Evolutionary conservation across 2,888 invertebrate genomes (phyloP).

Genomic region (Psylliodes chrysocephalus): DNA sequence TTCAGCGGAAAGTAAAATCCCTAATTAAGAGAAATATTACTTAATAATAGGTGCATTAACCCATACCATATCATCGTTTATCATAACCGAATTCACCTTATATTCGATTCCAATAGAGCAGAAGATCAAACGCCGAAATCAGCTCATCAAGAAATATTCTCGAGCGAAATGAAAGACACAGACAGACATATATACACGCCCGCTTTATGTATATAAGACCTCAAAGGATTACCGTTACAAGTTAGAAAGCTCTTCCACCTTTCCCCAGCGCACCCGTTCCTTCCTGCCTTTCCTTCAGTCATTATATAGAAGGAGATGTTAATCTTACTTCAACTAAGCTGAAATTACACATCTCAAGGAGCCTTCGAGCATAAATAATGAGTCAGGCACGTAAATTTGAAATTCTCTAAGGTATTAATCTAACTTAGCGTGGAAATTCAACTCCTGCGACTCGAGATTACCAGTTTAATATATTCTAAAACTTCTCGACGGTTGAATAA

Average conservation of each 20-base stretch:
- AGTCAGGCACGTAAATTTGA: conserved; percentile 64
- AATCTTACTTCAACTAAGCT: conserved; percentile 60
- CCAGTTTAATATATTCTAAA: conserved; percentile 66
- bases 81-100: conserved; percentile 5
- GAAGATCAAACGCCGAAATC: conserved; percentile 35
- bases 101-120: conserved; percentile 11
- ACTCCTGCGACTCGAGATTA: conserved; percentile 65
- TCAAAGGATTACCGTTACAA: conserved; percentile 48
- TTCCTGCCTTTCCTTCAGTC: conserved; percentile 42
- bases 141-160: conserved; percentile 36
- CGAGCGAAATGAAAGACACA: conserved; percentile 37
- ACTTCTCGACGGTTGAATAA: conserved; percentile 62
- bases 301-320: conserved; percentile 55
- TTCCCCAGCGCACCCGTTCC: conserved; percentile 24
- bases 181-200: conserved; percentile 33
- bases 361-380: conserved; percentile 65
- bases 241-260: conserved; percentile 43
- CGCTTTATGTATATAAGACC: conserved; percentile 45
- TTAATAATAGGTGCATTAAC: conserved; percentile 8
- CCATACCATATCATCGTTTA: neutral
- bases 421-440: conserved; percentile 66
- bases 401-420: conserved; percentile 66
- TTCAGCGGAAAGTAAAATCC: no score
- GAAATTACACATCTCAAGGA: conserved; percentile 64
- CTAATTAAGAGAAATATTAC: no score